Evolutionary conservation across 1,140 invertebrate genomes (phyloP), one percentile per base, ranked within the genome.

Genomic region (Dryas iulia): DNA sequence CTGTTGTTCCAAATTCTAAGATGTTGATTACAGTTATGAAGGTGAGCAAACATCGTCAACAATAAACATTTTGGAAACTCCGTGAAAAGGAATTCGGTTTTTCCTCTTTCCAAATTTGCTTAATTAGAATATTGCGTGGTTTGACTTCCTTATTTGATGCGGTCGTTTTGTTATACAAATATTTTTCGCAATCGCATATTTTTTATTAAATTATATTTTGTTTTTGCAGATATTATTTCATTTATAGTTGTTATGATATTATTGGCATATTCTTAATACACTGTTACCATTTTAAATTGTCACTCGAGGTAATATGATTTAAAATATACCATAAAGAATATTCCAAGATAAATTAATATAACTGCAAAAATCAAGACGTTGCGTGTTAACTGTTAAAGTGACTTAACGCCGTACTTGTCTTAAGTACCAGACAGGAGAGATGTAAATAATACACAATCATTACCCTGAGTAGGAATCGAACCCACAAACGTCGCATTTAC

Each of bases 61-160:
- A 39, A 39, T 39, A 39, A 18, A 39, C 35, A 39, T 39, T 39
- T 39, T 39, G n/a, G 14, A 39, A 39, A 39, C 14, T 39, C 60
- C 23, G 35, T 53, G 30, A 60, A 66, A 60, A 64, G 56, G 63
- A 66, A 64, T 70, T 65, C 59, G 64, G 60, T 70, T 70, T 62
- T 62, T 59, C 57, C n/a, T 57, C 54, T 33, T 54, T 69, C 18
- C 47, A 66, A 76, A 76, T 76, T 67, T 65, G 23, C 53, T 56
- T 72, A 76, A 73, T 73, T 76, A 61, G 69, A 65, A 58, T 31
- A 28, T 58, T 70, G 66, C 71, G 64, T 68, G 67, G 54, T 58
- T 59, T 61, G 59, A 59, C 59, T 76, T 68, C 54, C 39, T 62
- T 35, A 65, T 62, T 66, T 63, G 30, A 66, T 60, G 25, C 28